These are phyloP conservation scores for Hormiphora californensis DNA, from an alignment of 37 sponge, comb jelly and placozoan genomes.

Conservation along the genomic window DNA sequence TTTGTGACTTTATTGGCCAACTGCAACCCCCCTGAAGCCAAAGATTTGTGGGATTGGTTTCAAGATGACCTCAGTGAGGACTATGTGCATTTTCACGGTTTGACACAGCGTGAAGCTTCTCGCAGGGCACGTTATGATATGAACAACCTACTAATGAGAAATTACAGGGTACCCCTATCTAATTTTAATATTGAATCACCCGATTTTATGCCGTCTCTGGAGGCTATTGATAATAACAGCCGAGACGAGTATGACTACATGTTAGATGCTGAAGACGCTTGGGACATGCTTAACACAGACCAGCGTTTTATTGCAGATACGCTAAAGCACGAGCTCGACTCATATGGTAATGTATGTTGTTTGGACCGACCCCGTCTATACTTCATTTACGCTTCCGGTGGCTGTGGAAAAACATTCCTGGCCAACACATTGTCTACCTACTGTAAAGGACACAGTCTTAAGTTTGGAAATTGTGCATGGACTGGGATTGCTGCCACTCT, in stretches of 20 bases:
- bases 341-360: neutral
- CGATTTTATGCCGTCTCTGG: too few relatives aligned
- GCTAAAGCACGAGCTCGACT: neutral
- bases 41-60: neutral
- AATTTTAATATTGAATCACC: neutral
- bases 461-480: neutral
- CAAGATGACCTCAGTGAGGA: neutral
- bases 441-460: neutral
- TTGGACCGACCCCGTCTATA: neutral
- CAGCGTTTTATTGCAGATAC: neutral
- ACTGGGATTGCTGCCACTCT: neutral
- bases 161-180: neutral
- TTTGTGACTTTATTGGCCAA: slow-evolving; percentile 16
- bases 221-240: too few relatives aligned
- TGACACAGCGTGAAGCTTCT: neutral
- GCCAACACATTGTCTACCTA: neutral
- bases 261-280: too few relatives aligned
- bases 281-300: neutral
- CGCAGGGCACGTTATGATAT: neutral
- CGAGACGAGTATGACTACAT: too few relatives aligned
- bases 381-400: slow-evolving; percentile 1
- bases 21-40: neutral
- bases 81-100: neutral
- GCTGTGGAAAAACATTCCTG: neutral
- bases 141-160: neutral